A percentile compares a stretch with the other conserved stretches of the same genome.
Conservation (phyloP, 1,140 invertebrate species). For the Pseudobourletiella spinata region DNA sequence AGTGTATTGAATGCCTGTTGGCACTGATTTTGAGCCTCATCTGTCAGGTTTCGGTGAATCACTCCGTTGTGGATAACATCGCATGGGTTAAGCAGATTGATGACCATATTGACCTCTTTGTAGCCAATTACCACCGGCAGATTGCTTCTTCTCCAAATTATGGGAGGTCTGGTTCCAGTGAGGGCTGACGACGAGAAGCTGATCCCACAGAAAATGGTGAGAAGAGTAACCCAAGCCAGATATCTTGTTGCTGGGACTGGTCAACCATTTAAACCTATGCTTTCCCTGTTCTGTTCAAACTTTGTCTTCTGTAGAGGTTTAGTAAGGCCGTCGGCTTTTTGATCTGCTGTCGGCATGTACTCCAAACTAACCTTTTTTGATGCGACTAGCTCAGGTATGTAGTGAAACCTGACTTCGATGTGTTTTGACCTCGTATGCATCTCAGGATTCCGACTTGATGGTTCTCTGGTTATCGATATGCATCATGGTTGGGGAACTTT, state of each 20-base stretch:
- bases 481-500: background rate
- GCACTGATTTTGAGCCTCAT: background rate
- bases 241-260: no score
- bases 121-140: background rate
- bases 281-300: background rate
- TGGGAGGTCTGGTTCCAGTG: no score
- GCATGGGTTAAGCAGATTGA: background rate
- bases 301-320: conserved; percentile 26
- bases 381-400: conserved; percentile 28
- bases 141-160: background rate
- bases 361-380: conserved; percentile 1
- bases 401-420: conserved; percentile 37
- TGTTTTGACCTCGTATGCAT: conserved; percentile 37
- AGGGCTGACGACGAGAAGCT: no score
- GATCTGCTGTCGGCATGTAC: conserved; percentile 14
- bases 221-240: no score
- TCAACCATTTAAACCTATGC: background rate
- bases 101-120: background rate
- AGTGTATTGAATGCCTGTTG: background rate
- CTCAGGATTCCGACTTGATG: conserved; percentile 34
- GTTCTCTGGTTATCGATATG: conserved; percentile 29
- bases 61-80: background rate
- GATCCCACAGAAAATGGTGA: no score
- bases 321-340: conserved; percentile 34
- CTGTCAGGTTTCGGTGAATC: background rate